phyloP scores from a whole-genome alignment of 2,888 invertebrate genomes.

The Eugnorisma glareosa region DNA sequence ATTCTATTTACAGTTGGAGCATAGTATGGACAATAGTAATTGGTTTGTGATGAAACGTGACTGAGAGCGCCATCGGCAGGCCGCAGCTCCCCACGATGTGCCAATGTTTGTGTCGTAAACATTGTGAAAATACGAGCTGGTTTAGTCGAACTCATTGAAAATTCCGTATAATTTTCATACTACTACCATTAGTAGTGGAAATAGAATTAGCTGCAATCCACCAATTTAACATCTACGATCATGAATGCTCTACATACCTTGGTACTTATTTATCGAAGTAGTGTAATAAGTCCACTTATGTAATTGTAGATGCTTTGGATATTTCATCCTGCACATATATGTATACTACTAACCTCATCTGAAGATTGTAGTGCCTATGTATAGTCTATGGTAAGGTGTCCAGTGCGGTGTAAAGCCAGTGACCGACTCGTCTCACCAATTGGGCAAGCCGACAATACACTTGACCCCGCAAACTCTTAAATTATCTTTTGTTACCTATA shows the following conservation, averaged over 20 bases:
- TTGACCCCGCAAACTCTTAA: constrained; percentile 87
- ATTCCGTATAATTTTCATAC: constrained; percentile 24
- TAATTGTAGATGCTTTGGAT: constrained; percentile 18
- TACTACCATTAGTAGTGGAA: constrained; percentile 17
- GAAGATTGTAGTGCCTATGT: background rate
- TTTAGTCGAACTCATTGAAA: constrained; percentile 14
- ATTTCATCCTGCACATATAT: constrained; percentile 4
- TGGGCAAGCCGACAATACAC: constrained; percentile 85
- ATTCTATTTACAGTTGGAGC: constrained; percentile 46
- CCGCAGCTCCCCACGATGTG: constrained; percentile 21
- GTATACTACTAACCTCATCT: background rate
- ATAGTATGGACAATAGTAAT: constrained; percentile 50
- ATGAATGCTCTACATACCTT: constrained; percentile 11
- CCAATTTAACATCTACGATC: constrained; percentile 19
- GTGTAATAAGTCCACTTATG: constrained; percentile 22
- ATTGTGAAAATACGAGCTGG: constrained; percentile 34
- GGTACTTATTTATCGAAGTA: constrained; percentile 17
- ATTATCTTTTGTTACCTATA: constrained; percentile 85
- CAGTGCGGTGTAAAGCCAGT: constrained; percentile 80
- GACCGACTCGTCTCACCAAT: constrained; percentile 85
- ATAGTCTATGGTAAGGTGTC: constrained; percentile 69
- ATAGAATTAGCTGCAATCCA: constrained; percentile 17
- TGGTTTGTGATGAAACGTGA: constrained; percentile 52
- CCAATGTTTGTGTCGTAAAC: constrained; percentile 37
- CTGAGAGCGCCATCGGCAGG: constrained; percentile 33